Base-by-base conservation (phyloP, 2,113 vertebrate species). In the Pitta sordida region DNA sequence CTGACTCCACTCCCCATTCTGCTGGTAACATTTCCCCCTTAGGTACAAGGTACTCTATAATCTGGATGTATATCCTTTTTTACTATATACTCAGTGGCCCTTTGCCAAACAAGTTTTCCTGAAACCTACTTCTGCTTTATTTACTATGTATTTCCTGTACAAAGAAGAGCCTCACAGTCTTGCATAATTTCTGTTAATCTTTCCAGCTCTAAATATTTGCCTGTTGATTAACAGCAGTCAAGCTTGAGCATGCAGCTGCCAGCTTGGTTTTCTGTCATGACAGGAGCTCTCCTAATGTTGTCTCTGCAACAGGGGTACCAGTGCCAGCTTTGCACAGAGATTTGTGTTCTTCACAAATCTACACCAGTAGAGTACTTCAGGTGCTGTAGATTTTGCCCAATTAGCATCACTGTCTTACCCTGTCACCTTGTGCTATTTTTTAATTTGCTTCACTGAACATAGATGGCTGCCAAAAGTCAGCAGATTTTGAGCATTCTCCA, bases 141-240 rank as follows among this genome's bases (percentile, higher is more conserved):
- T 79, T 56, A 68, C 81, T 84, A 79, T n/a, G n/a, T n/a, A n/a
- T 65, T 90, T 94, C 62, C 36, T 37, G 60, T 18, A 48, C 56
- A 68, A 23, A 16, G 17, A 60, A 77, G 51, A 90, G 48, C 43
- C 19, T 64, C 44, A n/a, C 6, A 71, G 27, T 55, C 76, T 92
- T 94, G 94, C 92, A 41, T 24, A 90, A 90, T 60, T 90, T 86
- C 83, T 90, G 43, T 68, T 74, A 85, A 70, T n/a, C 52, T 93
- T 94, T 67, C 43, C 56, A 71, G 52, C 22, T 92, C 64, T 36
- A 75, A 71, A 63, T 90, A 56, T 24, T 52, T 95, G 71, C n/a
- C 60, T 64, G 34, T 23, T 94, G 92, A 91, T 83, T 86, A 95
- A 93, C 55, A 71, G 32, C 43, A 78, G 69, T 71, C 91, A 93